Percentiles rank a stretch among this genome's conserved stretches.
Conservation (phyloP, 2,888 invertebrate genomes). For the Drosophila recens region DNA sequence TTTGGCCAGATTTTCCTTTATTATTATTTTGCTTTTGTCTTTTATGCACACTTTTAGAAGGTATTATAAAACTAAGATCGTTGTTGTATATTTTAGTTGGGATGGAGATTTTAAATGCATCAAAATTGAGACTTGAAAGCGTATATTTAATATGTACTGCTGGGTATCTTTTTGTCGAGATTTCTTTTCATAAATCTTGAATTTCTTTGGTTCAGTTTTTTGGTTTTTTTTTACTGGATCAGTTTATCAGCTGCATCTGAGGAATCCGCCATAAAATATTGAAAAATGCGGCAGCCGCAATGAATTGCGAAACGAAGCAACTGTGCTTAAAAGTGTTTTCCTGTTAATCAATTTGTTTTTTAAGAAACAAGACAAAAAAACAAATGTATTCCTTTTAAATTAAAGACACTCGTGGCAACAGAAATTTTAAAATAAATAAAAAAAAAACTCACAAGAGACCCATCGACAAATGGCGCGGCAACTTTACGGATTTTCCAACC, state of each 20-base stretch:
- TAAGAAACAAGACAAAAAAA: slow-evolving; percentile 2
- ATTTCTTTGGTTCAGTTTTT: background rate
- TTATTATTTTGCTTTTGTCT: slow-evolving; percentile 30
- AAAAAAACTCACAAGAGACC: slow-evolving; percentile 25
- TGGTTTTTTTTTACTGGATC: background rate
- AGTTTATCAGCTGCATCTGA: slow-evolving; percentile 40
- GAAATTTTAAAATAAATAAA: background rate
- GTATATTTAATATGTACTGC: background rate
- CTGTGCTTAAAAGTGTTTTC: slow-evolving; percentile 73
- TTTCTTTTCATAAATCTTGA: background rate
- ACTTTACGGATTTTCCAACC: slow-evolving; percentile 27
- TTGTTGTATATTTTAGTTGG: background rate
- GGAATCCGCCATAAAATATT: slow-evolving; percentile 65
- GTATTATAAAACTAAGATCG: background rate
- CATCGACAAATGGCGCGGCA: slow-evolving; percentile 23
- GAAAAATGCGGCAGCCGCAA: slow-evolving; percentile 73
- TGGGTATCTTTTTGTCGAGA: background rate
- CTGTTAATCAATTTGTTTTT: slow-evolving; percentile 71
- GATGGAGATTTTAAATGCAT: background rate
- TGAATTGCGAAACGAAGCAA: slow-evolving; percentile 49
- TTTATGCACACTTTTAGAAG: background rate
- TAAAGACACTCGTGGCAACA: slow-evolving; percentile 29
- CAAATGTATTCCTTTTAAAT: slow-evolving; percentile 37
- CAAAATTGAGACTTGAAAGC: background rate
- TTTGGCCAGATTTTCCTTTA: background rate